Evolutionary conservation across 2,888 invertebrate species (phyloP).

Genomic region (Tinea pellionella): DNA sequence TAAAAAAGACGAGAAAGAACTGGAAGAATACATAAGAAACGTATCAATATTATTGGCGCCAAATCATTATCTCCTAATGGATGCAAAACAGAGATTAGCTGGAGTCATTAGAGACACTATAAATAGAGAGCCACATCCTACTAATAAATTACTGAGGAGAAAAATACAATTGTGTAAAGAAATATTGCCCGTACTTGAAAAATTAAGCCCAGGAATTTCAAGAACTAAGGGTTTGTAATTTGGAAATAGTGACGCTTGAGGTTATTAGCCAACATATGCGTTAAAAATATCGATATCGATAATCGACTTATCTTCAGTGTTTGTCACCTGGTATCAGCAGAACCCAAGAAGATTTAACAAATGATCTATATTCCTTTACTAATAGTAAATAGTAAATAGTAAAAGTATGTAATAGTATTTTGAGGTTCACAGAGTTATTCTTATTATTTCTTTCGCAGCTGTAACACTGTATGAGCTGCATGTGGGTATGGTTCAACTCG

Average conservation of each 20-base stretch:
- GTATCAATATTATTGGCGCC: constrained; percentile 70
- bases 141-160: constrained; percentile 67
- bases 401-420: too few species aligned
- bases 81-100: constrained; percentile 77
- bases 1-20: constrained; percentile 50
- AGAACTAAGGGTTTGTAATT: constrained; percentile 69
- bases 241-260: not conserved
- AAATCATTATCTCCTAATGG: constrained; percentile 76
- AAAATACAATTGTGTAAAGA: constrained; percentile 76
- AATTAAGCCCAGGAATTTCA: constrained; percentile 78
- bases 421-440: too few species aligned
- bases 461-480: constrained; percentile 82
- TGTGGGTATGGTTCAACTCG: constrained; percentile 72
- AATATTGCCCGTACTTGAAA: constrained; percentile 72
- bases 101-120: constrained; percentile 65
- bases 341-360: too few species aligned
- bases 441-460: constrained; percentile 64
- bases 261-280: too few species aligned
- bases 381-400: too few species aligned
- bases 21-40: constrained; percentile 64
- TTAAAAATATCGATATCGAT: too few species aligned
- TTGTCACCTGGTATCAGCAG: too few species aligned
- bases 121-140: constrained; percentile 57
- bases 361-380: too few species aligned
- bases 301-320: too few species aligned